phyloP scores from a whole-genome alignment of 2,113 vertebrate species.

The Cranoglanis bouderius region DNA sequence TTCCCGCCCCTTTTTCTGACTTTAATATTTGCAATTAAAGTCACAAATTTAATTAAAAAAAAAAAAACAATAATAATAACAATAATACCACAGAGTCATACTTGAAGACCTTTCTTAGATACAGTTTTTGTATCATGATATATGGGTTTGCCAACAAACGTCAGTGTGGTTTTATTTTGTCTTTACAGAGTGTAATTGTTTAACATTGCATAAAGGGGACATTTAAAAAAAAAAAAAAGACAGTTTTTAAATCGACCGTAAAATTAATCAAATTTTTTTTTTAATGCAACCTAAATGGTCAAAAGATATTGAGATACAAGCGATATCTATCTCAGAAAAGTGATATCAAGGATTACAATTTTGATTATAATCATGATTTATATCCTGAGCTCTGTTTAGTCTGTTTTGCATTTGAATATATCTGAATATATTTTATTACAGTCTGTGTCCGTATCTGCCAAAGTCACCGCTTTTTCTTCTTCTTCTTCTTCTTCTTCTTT shows the following conservation, averaged over 20 bases:
- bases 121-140: background rate
- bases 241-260: too few relatives aligned
- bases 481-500: background rate
- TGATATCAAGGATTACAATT: background rate
- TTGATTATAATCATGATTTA: background rate
- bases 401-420: background rate
- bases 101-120: background rate
- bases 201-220: background rate
- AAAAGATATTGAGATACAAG: too few relatives aligned
- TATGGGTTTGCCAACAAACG: background rate
- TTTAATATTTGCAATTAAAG: too few relatives aligned
- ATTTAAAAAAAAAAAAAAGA: background rate
- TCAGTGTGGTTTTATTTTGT: background rate
- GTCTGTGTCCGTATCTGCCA: conserved; percentile 42
- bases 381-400: background rate
- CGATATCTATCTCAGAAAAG: background rate
- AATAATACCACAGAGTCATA: too few relatives aligned
- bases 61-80: too few relatives aligned
- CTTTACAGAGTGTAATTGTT: background rate
- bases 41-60: too few relatives aligned
- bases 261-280: too few relatives aligned
- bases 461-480: conserved; percentile 14
- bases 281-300: too few relatives aligned
- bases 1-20: background rate
- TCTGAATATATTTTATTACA: conserved; percentile 30